Conservation (phyloP, 2,797 vertebrate species). For the Craterocephalus amniculus region DNA sequence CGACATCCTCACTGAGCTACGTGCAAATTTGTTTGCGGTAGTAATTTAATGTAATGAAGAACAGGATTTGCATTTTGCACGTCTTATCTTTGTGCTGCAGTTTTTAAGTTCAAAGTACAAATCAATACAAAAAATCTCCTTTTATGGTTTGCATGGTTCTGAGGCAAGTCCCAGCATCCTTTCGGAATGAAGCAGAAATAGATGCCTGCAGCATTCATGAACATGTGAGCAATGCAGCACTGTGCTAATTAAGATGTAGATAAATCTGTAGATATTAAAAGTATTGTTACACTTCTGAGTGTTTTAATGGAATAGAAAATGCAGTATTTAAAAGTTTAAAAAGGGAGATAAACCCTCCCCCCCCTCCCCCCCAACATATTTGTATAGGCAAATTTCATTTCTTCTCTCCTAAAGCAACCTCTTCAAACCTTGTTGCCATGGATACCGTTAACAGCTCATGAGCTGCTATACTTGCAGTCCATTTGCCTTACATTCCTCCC, state of each 20-base stretch:
- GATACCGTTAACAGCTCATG: slow-evolving; percentile 31
- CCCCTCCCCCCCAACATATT: neutral
- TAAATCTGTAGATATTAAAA: too few relatives aligned
- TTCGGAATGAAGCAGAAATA: neutral
- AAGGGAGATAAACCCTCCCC: too few relatives aligned
- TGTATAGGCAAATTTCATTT: slow-evolving; percentile 2
- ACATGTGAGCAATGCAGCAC: neutral
- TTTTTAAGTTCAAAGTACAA: neutral
- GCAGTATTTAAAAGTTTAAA: neutral
- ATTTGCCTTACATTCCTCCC: neutral
- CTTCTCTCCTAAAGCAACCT: neutral
- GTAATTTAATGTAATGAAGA: neutral
- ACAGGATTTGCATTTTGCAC: slow-evolving; percentile 3
- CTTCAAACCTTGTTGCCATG: slow-evolving; percentile 48
- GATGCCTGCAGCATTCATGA: neutral
- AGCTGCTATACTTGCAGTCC: neutral
- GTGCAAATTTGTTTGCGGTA: slow-evolving; percentile 1
- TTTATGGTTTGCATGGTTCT: neutral
- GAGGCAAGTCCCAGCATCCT: neutral
- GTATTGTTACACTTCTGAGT: neutral
- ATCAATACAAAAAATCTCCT: neutral
- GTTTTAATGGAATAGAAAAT: neutral
- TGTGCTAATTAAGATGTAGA: neutral
- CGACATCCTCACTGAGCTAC: neutral
- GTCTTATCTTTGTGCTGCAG: neutral